Percentiles rank a stretch among this genome's conserved stretches.
Conservation (phyloP, 2,888 invertebrate species). For the Protula sp. region DNA sequence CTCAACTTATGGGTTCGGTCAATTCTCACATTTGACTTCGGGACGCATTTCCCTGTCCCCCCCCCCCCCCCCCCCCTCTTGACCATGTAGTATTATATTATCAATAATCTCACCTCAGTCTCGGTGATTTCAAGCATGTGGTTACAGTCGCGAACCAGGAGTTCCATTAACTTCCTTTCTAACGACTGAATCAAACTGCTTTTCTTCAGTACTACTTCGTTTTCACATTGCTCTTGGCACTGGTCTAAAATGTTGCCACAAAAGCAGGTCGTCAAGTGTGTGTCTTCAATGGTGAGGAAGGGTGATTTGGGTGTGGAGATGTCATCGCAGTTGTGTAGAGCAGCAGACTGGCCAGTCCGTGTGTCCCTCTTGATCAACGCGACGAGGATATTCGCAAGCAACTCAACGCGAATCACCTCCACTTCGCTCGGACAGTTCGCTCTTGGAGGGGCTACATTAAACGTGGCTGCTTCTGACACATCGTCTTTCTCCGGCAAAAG, state of each 20-base stretch:
- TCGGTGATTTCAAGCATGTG: background rate
- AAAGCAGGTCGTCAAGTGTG: conserved; percentile 5
- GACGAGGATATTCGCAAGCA: conserved; percentile 4
- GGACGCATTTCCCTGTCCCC: no score
- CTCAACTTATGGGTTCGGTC: no score
- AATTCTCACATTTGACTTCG: no score
- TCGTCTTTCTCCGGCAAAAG: conserved; percentile 27
- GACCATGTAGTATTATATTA: no score
- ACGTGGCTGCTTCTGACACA: conserved; percentile 20
- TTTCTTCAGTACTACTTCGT: background rate
- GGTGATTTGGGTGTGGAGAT: background rate
- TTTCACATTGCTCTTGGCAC: background rate
- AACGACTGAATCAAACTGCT: conserved; percentile 3
- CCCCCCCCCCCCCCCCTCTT: no score
- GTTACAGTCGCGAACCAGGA: conserved; percentile 1
- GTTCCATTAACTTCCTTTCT: background rate
- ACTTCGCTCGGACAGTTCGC: no score
- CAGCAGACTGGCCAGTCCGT: background rate
- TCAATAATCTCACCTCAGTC: no score
- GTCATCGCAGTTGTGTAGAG: no score
- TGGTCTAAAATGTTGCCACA: background rate
- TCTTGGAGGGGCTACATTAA: no score
- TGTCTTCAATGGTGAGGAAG: background rate
- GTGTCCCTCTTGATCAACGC: conserved; percentile 5
- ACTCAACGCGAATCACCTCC: background rate